phyloP scores from a whole-genome alignment of 2,888 invertebrate genomes.

The Yponomeuta cagnagella region DNA sequence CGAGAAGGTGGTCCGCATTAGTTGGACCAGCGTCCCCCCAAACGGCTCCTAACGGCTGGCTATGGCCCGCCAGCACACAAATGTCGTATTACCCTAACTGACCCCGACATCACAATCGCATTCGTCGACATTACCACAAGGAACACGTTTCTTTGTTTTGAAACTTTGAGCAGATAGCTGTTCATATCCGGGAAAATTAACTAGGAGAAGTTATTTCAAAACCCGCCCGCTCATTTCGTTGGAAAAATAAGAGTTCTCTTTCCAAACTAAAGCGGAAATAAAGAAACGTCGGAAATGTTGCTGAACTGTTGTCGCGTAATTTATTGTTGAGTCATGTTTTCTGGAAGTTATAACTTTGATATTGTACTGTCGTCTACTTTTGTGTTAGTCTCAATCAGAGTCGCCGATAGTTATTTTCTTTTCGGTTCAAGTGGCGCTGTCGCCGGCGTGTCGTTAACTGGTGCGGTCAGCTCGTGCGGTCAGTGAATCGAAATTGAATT shows the following conservation, averaged over 20 bases:
- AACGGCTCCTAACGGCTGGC: conserved; percentile 32
- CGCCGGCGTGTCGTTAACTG: neutral
- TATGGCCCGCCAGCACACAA: conserved; percentile 31
- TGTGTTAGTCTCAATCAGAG: conserved; percentile 5
- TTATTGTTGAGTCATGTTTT: conserved; percentile 37
- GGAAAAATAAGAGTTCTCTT: conserved; percentile 28
- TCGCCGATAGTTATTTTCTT: conserved; percentile 1
- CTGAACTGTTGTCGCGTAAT: conserved; percentile 35
- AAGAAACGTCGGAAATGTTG: conserved; percentile 30
- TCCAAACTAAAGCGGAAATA: conserved; percentile 30
- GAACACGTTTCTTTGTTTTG: conserved; percentile 20
- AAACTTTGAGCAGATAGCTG: conserved; percentile 23
- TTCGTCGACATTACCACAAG: conserved; percentile 19
- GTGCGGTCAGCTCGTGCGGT: conserved; percentile 5
- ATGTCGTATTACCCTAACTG: conserved; percentile 24
- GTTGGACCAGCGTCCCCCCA: conserved; percentile 25
- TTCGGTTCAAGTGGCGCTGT: neutral
- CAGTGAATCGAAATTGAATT: conserved; percentile 15
- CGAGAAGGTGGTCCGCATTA: conserved; percentile 32
- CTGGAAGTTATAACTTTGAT: conserved; percentile 16
- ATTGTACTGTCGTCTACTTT: conserved; percentile 11
- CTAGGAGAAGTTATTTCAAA: conserved; percentile 31
- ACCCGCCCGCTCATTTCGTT: conserved; percentile 25
- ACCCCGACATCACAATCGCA: conserved; percentile 16
- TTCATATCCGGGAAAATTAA: conserved; percentile 28